A percentile compares a stretch with the other conserved stretches of the same genome.
phyloP scores from a whole-genome alignment of 2,888 invertebrate genomes.

The Actias luna region DNA sequence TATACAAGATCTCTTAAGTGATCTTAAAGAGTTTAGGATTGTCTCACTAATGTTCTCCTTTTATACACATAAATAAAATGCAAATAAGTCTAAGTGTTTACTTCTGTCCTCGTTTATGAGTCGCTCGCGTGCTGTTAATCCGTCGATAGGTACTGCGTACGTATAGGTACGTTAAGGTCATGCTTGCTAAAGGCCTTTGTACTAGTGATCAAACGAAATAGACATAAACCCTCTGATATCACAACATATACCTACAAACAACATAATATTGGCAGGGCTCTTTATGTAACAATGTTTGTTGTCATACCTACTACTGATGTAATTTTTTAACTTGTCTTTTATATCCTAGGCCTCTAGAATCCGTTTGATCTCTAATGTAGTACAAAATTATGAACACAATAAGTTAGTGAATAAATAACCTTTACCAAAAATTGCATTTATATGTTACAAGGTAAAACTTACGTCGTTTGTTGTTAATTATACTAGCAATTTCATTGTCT shows the following conservation, averaged over 20 bases:
- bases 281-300: neutral
- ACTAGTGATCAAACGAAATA: neutral
- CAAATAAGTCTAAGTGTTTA: neutral
- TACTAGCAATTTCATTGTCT: conserved; percentile 6
- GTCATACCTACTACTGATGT: neutral
- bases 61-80: neutral
- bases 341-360: neutral
- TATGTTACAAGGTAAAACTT: neutral
- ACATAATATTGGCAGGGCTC: neutral
- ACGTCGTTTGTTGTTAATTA: neutral
- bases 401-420: neutral
- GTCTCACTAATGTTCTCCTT: neutral
- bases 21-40: neutral
- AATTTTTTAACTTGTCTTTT: neutral
- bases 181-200: neutral
- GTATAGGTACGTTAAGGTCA: neutral
- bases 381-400: neutral
- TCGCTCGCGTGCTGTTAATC: neutral
- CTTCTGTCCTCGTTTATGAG: neutral
- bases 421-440: neutral
- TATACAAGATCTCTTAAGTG: neutral
- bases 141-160: no score
- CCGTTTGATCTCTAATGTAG: neutral
- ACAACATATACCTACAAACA: neutral
- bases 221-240: neutral